Conservation (phyloP, 2,797 vertebrate genomes). For the Lycodopsis pacificus region DNA sequence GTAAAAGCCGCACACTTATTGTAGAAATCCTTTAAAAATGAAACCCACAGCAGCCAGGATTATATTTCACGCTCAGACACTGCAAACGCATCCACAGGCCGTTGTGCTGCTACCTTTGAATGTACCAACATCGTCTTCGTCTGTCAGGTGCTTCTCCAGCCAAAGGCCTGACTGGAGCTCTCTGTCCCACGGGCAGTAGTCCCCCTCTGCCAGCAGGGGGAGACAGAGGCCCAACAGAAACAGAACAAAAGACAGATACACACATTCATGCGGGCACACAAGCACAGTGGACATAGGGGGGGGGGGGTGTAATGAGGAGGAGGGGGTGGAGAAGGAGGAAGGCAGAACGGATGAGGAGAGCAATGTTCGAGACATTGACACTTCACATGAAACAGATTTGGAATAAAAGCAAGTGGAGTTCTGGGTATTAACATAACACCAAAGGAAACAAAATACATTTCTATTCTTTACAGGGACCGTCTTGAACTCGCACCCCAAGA, state of each 20-base stretch:
- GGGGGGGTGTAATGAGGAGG: slow-evolving; percentile 35
- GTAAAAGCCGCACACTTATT: slow-evolving; percentile 22
- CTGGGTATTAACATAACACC: slow-evolving; percentile 17
- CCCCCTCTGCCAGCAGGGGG: slow-evolving; percentile 94
- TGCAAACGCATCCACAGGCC: slow-evolving; percentile 78
- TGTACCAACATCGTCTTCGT: slow-evolving; percentile 94
- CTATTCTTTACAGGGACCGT: not conserved
- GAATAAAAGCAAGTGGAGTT: slow-evolving; percentile 19
- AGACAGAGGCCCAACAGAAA: slow-evolving; percentile 80
- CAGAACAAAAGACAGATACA: slow-evolving; percentile 10
- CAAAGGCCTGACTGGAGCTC: slow-evolving; percentile 93
- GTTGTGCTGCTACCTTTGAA: slow-evolving; percentile 90
- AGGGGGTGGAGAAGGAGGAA: slow-evolving; percentile 44
- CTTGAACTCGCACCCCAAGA: not conserved
- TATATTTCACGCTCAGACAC: slow-evolving; percentile 50
- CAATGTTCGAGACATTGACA: slow-evolving; percentile 41
- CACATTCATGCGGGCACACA: slow-evolving; percentile 8
- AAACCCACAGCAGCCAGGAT: slow-evolving; percentile 59
- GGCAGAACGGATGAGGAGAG: slow-evolving; percentile 57
- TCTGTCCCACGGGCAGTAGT: slow-evolving; percentile 95
- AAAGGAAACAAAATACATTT: slow-evolving; percentile 27
- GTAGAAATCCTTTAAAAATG: slow-evolving; percentile 33
- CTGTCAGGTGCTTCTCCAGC: slow-evolving; percentile 88
- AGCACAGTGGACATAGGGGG: slow-evolving; percentile 28
- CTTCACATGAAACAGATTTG: slow-evolving; percentile 31